These are phyloP conservation scores for Pterocles gutturalis DNA, from an alignment of 2,113 vertebrate genomes.

Conservation along the genomic window DNA sequence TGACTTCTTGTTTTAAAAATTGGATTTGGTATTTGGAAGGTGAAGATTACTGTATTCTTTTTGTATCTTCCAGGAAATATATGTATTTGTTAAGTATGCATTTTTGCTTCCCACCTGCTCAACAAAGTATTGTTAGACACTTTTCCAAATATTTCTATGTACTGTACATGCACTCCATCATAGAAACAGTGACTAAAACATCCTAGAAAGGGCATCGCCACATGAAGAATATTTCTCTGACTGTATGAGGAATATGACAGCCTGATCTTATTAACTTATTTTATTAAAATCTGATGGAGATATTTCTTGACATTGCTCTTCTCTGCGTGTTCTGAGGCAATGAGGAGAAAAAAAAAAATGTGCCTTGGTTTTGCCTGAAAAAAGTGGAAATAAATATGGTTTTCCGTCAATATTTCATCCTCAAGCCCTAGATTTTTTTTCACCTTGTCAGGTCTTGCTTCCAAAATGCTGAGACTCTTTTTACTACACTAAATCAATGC, in stretches of 20 bases:
- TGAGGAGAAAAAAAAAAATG: accelerated
- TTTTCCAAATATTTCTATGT: background rate
- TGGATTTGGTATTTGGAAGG: background rate
- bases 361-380: background rate
- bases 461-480: background rate
- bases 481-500: background rate
- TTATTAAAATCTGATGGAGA: background rate
- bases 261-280: background rate
- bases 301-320: background rate
- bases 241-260: background rate
- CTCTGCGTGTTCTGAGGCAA: background rate
- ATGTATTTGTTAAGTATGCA: background rate
- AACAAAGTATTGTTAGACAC: background rate
- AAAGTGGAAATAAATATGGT: background rate
- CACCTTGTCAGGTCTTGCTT: background rate
- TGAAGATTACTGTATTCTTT: background rate
- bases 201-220: background rate
- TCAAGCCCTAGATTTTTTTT: background rate
- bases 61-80: background rate
- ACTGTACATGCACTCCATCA: background rate
- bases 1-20: background rate
- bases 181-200: background rate
- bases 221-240: no score
- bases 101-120: background rate
- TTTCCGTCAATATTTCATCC: background rate